Percentiles rank a stretch among this genome's conserved stretches.
Evolutionary conservation across 2,888 invertebrate species (phyloP).

Genomic region (Lepidochrysops patricia): DNA sequence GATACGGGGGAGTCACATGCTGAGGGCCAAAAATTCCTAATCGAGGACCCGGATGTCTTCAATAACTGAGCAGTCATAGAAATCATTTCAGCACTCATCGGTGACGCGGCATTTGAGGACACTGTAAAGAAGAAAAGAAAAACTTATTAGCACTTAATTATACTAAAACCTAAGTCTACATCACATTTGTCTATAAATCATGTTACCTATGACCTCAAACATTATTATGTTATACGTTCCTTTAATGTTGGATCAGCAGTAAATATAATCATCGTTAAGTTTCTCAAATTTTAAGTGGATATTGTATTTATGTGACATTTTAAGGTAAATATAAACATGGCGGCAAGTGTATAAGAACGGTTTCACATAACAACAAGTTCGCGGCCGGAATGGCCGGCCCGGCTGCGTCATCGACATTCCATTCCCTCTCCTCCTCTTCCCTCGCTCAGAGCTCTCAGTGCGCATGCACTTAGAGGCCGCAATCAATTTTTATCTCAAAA

Average conservation of each 20-base stretch:
- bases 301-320: slow-evolving; percentile 1
- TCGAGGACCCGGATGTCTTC: slow-evolving; percentile 34
- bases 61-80: slow-evolving; percentile 36
- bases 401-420: slow-evolving; percentile 71
- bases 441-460: slow-evolving; percentile 44
- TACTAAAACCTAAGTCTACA: neutral
- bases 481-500: slow-evolving; percentile 36
- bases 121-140: slow-evolving; percentile 48
- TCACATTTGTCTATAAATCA: too few relatives aligned
- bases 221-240: neutral
- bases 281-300: neutral
- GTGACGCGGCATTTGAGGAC: slow-evolving; percentile 39
- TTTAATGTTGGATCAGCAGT: slow-evolving; percentile 12
- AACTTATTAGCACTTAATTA: slow-evolving; percentile 5
- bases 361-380: slow-evolving; percentile 68
- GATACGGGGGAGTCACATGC: slow-evolving; percentile 37
- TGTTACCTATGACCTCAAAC: too few relatives aligned
- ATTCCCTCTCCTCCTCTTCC: slow-evolving; percentile 44
- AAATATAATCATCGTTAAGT: neutral
- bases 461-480: slow-evolving; percentile 51
- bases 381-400: slow-evolving; percentile 48
- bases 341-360: slow-evolving; percentile 47
- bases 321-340: slow-evolving; percentile 25
- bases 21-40: slow-evolving; percentile 21
- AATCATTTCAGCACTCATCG: slow-evolving; percentile 33